Conservation (phyloP, 2,888 invertebrate species). For the Creontiades dilutus region DNA sequence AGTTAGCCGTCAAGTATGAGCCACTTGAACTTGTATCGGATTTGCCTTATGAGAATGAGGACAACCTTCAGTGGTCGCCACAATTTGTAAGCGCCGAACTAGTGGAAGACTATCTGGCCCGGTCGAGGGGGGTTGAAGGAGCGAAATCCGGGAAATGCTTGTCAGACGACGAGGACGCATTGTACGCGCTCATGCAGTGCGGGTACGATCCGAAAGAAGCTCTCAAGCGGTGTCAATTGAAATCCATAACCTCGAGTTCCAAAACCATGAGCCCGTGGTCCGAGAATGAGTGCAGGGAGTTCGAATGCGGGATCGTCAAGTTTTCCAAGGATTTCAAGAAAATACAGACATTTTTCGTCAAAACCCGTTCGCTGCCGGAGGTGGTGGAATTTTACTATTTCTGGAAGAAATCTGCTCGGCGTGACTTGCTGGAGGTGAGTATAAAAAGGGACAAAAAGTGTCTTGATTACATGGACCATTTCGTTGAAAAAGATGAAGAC, state of each 20-base stretch:
- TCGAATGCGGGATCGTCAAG: constrained; percentile 54
- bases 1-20: constrained; percentile 41
- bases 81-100: neutral
- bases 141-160: neutral
- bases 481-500: constrained; percentile 49
- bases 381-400: constrained; percentile 58
- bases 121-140: neutral
- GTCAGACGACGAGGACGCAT: constrained; percentile 28
- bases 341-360: constrained; percentile 41
- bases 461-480: constrained; percentile 52
- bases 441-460: constrained; percentile 30
- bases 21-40: neutral
- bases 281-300: constrained; percentile 44
- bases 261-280: constrained; percentile 47
- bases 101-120: constrained; percentile 14
- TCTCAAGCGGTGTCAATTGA: constrained; percentile 20
- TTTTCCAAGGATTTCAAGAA: constrained; percentile 47
- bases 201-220: constrained; percentile 29
- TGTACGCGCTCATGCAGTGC: constrained; percentile 39
- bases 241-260: neutral
- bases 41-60: constrained; percentile 42
- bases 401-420: constrained; percentile 51
- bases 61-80: constrained; percentile 29
- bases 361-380: constrained; percentile 22
- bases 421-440: constrained; percentile 25